Evolutionary conservation across 2,888 invertebrate species (phyloP), one percentile per base, ranked within the genome.

Genomic region (Troides aeacus): DNA sequence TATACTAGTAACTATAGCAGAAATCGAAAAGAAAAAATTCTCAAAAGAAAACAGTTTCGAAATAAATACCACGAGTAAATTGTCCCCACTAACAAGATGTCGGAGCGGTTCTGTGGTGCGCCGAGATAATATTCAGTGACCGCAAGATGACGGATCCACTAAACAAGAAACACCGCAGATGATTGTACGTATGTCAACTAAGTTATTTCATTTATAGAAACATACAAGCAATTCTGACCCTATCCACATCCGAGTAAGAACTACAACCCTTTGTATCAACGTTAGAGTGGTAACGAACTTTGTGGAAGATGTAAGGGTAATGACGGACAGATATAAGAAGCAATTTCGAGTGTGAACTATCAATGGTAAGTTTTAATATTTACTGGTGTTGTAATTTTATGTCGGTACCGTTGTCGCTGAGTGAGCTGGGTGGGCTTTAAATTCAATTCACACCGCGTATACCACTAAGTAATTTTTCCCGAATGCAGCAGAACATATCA

Each of bases 51-150:
- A 75, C 76, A 74, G 71, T 77, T 62, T n/a, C 58, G 69, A 78
- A 84, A 81, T 81, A 83, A 79, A 78, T 76, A 75, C 74, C 73
- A 71, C 46, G 72, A 75, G 72, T 78, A 84, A 85, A 85, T 88
- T 88, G 87, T 87, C 86, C 76, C 79, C 77, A 73, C 81, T 88
- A 88, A 90, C 90, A 82, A 89, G 89, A 83, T 72, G 74, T 75
- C 71, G 73, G 72, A 74, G 75, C 75, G 73, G 79, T 81, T 78
- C 76, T 82, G 83, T 77, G 84, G 83, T 82, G 72, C 72, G 68
- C 74, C 73, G 73, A 78, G 78, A 79, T 86, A 84, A 86, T 85
- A 79, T 76, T 76, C 75, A 76, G 75, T 74, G 77, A 89, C 89
- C 89, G 77, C 85, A 84, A 87, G 79, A 84, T 79, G 84, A 82